These are phyloP conservation scores for Actenoides hombroni DNA, from an alignment of 2,113 vertebrate species.

Conservation along the genomic window DNA sequence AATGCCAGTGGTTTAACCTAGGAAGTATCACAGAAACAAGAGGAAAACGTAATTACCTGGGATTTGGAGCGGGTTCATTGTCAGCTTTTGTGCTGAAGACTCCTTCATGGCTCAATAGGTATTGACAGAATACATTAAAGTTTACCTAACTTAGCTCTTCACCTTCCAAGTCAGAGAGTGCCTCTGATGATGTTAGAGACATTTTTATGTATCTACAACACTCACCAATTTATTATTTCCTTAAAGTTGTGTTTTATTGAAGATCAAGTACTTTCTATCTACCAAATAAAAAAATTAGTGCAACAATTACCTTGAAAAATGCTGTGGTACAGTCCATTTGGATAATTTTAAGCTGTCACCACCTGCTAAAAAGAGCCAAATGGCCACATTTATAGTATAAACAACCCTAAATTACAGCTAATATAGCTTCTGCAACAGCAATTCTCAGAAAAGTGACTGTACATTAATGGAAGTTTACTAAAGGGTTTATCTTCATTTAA, in stretches of 20 bases:
- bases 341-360: constrained; percentile 2
- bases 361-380: constrained; percentile 38
- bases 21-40: not conserved
- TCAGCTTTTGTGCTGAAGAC: not conserved
- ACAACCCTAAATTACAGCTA: constrained; percentile 4
- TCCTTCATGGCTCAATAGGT: rapidly evolving
- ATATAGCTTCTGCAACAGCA: not conserved
- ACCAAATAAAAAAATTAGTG: not conserved
- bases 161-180: not conserved
- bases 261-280: not conserved
- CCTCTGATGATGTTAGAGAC: not conserved
- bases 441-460: not conserved
- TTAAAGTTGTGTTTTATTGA: constrained; percentile 23
- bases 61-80: not conserved
- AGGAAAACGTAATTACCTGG: not conserved
- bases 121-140: not conserved
- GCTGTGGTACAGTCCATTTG: not conserved
- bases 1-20: not conserved
- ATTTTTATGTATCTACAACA: not conserved
- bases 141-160: not conserved
- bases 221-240: not conserved
- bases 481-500: not conserved
- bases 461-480: not conserved
- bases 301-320: constrained; percentile 38
- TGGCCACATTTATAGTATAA: not conserved